These are phyloP conservation scores for Agelastica alni DNA, from an alignment of 2,888 invertebrate species.

Conservation along the genomic window DNA sequence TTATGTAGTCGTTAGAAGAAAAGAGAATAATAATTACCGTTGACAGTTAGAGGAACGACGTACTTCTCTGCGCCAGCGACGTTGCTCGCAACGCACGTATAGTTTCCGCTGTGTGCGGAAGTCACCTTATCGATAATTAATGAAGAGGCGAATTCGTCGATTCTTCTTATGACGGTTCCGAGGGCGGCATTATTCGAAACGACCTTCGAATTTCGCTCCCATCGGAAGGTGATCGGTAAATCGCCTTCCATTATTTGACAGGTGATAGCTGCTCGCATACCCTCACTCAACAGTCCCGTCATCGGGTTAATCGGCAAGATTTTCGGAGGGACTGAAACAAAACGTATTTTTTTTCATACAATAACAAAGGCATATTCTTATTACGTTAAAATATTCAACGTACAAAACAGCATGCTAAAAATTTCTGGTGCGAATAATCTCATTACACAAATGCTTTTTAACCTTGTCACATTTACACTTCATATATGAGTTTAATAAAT, in stretches of 20 bases:
- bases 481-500: too few relatives aligned
- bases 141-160: conserved; percentile 85
- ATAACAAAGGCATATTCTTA: too few relatives aligned
- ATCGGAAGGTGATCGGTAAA: conserved; percentile 86
- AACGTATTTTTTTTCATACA: too few relatives aligned
- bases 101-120: conserved; percentile 85
- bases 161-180: conserved; percentile 63
- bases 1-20: not conserved
- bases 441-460: too few relatives aligned
- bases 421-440: too few relatives aligned
- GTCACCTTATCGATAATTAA: conserved; percentile 85
- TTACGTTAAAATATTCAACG: too few relatives aligned
- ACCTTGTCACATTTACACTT: too few relatives aligned
- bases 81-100: conserved; percentile 90
- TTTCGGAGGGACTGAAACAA: conserved; percentile 74
- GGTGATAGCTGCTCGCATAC: conserved; percentile 86
- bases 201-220: conserved; percentile 83
- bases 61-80: conserved; percentile 79
- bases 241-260: conserved; percentile 92
- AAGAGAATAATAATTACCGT: conserved; percentile 68
- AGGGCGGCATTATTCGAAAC: conserved; percentile 59
- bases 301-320: conserved; percentile 82
- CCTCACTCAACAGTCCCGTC: conserved; percentile 79
- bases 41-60: conserved; percentile 79
- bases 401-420: too few relatives aligned